Conservation (phyloP, 1,140 invertebrate genomes). For the Neotoxoptera formosana region DNA sequence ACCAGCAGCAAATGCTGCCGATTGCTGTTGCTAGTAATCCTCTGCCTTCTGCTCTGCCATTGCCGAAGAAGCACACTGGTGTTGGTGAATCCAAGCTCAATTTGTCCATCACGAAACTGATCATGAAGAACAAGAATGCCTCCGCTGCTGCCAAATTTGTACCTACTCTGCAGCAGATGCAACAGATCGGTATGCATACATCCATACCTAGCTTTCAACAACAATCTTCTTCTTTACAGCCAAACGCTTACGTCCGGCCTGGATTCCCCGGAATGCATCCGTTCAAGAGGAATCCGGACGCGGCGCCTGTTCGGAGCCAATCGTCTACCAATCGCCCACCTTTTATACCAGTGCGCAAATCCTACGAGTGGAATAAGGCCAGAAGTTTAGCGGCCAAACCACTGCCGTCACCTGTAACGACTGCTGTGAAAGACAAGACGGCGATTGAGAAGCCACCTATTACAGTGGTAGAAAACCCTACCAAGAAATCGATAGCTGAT, state of each 20-base stretch:
- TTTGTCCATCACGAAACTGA: constrained; percentile 20
- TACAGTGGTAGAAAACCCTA: background rate
- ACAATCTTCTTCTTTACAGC: background rate
- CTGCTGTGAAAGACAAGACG: background rate
- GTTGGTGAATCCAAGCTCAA: constrained; percentile 46
- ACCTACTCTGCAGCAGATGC: constrained; percentile 42
- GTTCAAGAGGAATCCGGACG: background rate
- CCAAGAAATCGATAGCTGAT: background rate
- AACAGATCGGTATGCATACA: constrained; percentile 53
- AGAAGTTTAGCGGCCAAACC: constrained; percentile 25
- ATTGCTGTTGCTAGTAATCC: background rate
- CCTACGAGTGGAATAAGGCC: constrained; percentile 50
- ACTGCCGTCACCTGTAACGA: background rate
- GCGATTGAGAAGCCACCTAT: background rate
- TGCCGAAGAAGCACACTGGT: background rate
- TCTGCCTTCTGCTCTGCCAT: background rate
- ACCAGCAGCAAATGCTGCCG: background rate
- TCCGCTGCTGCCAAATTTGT: constrained; percentile 27
- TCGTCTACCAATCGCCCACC: constrained; percentile 28
- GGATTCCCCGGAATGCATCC: constrained; percentile 5
- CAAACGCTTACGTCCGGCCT: background rate
- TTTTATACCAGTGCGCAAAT: constrained; percentile 49
- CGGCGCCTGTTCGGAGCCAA: background rate
- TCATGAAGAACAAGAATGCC: constrained; percentile 46
- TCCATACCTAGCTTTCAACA: constrained; percentile 40